phyloP scores from a whole-genome alignment of 2,113 vertebrate genomes.

The Nettapus auritus region DNA sequence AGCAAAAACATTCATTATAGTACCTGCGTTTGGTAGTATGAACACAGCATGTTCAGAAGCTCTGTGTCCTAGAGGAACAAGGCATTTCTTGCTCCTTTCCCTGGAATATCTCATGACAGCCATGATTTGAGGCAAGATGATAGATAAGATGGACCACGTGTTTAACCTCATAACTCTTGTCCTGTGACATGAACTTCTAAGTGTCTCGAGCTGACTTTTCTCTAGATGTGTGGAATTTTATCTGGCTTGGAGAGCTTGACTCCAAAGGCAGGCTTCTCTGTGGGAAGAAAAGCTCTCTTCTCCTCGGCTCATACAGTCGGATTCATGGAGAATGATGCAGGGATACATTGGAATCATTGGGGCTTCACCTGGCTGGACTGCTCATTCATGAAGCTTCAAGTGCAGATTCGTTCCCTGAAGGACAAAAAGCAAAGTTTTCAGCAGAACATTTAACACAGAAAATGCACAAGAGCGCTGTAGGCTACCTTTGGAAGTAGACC shows the following conservation, averaged over 20 bases:
- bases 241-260: neutral
- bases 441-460: neutral
- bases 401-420: neutral
- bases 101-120: neutral
- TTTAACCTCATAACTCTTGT: neutral
- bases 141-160: neutral
- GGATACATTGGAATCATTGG: neutral
- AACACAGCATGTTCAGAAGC: neutral
- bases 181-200: neutral
- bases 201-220: neutral
- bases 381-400: neutral
- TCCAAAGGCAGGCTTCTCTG: neutral
- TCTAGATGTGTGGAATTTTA: neutral
- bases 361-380: neutral
- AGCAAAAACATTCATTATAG: accelerated
- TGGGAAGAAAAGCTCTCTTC: neutral
- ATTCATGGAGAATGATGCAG: neutral
- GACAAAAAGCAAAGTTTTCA: neutral
- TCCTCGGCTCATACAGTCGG: neutral
- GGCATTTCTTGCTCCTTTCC: neutral
- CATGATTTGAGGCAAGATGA: neutral
- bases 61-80: neutral
- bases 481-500: neutral
- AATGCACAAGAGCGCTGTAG: neutral
- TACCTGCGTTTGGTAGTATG: accelerated